Conservation (phyloP, 2,797 vertebrate species). For the Lacerta agilis region DNA sequence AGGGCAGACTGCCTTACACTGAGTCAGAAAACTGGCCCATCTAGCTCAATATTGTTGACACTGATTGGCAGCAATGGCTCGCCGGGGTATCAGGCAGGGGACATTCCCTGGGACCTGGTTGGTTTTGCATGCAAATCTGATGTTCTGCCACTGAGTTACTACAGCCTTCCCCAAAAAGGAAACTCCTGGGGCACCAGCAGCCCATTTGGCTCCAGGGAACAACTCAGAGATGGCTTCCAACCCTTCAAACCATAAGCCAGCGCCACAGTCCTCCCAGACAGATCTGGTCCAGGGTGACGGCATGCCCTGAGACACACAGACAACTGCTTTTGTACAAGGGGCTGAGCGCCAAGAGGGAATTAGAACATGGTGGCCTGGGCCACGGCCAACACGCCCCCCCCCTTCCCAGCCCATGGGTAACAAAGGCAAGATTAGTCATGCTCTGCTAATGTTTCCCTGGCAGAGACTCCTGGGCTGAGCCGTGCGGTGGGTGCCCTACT, state of each 20-base stretch:
- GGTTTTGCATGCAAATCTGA: too few relatives aligned
- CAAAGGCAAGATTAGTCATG: not conserved
- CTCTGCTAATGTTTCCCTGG: not conserved
- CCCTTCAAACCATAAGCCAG: not conserved
- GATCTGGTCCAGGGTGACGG: not conserved
- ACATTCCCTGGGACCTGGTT: too few relatives aligned
- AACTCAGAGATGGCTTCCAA: not conserved
- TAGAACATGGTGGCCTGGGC: not conserved
- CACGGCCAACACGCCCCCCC: not conserved
- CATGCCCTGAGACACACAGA: not conserved
- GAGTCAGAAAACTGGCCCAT: too few relatives aligned
- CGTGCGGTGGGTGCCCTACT: not conserved
- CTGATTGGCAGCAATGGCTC: too few relatives aligned
- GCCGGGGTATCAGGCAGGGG: too few relatives aligned
- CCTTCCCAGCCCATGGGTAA: not conserved
- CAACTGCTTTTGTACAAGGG: conserved; percentile 1
- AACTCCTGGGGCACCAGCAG: not conserved
- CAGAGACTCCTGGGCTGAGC: not conserved
- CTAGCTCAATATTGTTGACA: too few relatives aligned
- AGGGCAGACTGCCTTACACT: too few relatives aligned
- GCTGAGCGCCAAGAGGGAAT: not conserved
- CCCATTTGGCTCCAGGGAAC: not conserved
- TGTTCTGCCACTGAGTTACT: too few relatives aligned
- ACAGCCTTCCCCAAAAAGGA: too few relatives aligned
- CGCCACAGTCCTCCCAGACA: not conserved